phyloP scores from a whole-genome alignment of 1,140 invertebrate genomes.

The Aphidius gifuensis region DNA sequence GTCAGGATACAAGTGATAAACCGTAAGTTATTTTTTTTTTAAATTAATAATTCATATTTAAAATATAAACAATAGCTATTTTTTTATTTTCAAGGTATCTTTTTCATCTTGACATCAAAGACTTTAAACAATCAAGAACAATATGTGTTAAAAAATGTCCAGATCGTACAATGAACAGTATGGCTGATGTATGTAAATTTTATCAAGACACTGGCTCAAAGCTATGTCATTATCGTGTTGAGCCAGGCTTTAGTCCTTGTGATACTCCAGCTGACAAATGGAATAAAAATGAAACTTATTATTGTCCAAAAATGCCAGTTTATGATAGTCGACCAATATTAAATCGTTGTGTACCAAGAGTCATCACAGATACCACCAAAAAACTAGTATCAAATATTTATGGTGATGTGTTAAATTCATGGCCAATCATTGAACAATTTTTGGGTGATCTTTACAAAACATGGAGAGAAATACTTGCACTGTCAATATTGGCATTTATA shows the following conservation, averaged over 20 bases:
- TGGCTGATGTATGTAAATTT: constrained; percentile 73
- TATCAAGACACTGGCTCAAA: constrained; percentile 69
- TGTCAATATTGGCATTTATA: constrained; percentile 76
- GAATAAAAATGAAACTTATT: constrained; percentile 62
- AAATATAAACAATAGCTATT: constrained; percentile 3
- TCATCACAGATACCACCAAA: constrained; percentile 60
- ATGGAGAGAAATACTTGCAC: constrained; percentile 80
- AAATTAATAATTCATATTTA: neutral
- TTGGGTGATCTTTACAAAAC: constrained; percentile 83
- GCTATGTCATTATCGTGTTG: constrained; percentile 68
- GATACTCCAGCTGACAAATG: constrained; percentile 32
- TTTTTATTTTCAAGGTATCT: constrained; percentile 61
- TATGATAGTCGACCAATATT: constrained; percentile 74
- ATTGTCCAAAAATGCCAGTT: constrained; percentile 71
- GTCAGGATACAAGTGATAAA: constrained; percentile 76
- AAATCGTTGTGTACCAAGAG: constrained; percentile 82
- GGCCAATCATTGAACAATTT: constrained; percentile 84
- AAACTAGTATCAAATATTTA: constrained; percentile 70
- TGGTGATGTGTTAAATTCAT: constrained; percentile 73
- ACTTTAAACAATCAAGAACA: constrained; percentile 74
- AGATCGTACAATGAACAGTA: constrained; percentile 60
- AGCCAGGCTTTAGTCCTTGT: constrained; percentile 45
- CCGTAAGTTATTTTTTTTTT: constrained; percentile 51
- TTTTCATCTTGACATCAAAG: constrained; percentile 78
- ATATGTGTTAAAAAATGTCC: constrained; percentile 90